Base-by-base conservation (phyloP, 2,113 vertebrate species). In the Tricholaema leucomelas region DNA sequence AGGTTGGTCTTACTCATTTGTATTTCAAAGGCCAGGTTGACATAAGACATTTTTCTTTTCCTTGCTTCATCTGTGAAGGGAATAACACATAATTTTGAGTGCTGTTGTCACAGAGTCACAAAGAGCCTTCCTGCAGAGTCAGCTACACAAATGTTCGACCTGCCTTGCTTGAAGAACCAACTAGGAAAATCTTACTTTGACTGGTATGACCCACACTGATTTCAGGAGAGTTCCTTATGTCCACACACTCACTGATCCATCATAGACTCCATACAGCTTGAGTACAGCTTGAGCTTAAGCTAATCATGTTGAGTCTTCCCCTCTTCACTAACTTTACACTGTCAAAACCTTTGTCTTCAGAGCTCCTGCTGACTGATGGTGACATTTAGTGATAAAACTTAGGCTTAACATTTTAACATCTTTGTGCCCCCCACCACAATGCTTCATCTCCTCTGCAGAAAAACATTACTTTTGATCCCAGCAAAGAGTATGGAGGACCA, bases 21-120 rank as follows among this genome's bases (percentile, higher is more conserved):
- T 94, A 92, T 96, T 94, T 94, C 93, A 95, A 93, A 96, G 87
- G 79, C 92, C 81, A 95, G 75, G 91, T 88, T 92, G 92, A 95
- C 92, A 95, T 27, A 86, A 91, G 56, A 75, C 78, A 93, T 88
- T 95, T 95, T 93, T 87, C 92, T 87, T 91, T 42, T 74, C 87
- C 87, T 71, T 74, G 42, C 55, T 93, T 85, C 4, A 2, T 52
- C 79, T 85, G 48, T 60, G 30, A 87, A 87, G 30, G 64, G 64
- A 94, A 77, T 87, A 92, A 87, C 87, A 93, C 9, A 13, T 52
- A 76, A 52, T 91, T 89, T 71, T 48, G 42, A 91, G 54, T 28
- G 61, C 9, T 85, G 61, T 28, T 91, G 74, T 71, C 74, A 81
- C 30, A 31, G 46, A 1, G 3, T 42, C 82, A 84, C 75, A 59